phyloP scores from a whole-genome alignment of 1,140 invertebrate species.

The Antheraea pernyi region DNA sequence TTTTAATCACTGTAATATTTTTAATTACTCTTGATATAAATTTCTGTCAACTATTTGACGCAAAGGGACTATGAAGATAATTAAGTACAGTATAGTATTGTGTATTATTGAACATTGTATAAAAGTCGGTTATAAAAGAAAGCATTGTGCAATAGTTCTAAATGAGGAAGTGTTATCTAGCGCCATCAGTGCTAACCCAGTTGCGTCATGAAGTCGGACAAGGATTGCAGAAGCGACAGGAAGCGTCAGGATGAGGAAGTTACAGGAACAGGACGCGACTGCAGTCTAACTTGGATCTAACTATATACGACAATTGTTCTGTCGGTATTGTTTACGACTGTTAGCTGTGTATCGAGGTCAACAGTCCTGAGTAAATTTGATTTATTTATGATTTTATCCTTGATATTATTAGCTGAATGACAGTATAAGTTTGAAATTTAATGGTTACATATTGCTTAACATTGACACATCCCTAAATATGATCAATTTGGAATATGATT shows the following conservation, averaged over 20 bases:
- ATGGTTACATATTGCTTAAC: no score
- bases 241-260: conserved; percentile 47
- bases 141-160: neutral
- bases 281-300: conserved; percentile 36
- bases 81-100: no score
- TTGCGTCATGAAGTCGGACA: conserved; percentile 28
- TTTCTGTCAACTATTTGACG: no score
- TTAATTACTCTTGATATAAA: no score
- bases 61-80: no score
- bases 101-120: no score
- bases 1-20: no score
- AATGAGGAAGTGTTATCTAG: conserved; percentile 21
- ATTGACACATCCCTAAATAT: no score
- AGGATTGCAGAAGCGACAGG: conserved; percentile 35
- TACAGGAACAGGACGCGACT: conserved; percentile 14
- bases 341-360: conserved; percentile 7
- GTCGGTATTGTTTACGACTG: conserved; percentile 27
- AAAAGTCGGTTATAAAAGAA: conserved; percentile 2
- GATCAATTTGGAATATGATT: no score
- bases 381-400: neutral
- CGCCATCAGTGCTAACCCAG: conserved; percentile 35
- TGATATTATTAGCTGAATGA: no score
- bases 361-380: neutral
- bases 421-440: no score
- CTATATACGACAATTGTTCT: conserved; percentile 29